Base-by-base conservation (phyloP, 2,888 invertebrate genomes). In the Dorcus parallelipipedus region DNA sequence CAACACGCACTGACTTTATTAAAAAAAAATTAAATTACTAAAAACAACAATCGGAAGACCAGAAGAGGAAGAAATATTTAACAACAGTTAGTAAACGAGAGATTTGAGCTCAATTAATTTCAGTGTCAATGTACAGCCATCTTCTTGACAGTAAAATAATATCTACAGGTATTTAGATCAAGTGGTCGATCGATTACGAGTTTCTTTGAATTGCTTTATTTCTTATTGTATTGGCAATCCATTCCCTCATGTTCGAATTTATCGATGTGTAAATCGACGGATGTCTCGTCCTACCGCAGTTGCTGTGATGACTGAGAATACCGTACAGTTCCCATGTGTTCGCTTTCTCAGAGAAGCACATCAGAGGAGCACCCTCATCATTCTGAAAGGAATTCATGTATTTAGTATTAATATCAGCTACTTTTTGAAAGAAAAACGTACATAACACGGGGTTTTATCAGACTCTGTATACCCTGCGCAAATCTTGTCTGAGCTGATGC, bases 331-430 rank as follows among this genome's bases (percentile, higher is more conserved):
- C 83, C 86, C 86, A 86, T 52, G 78, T 76, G 39, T 79, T 79
- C 3, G 76, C 76, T 17, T 68, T 66, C 56, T 82, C 81, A 47
- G 79, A 81, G 67, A 81, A 78, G 67, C 87, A 87, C 82, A 86
- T 84, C 56, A 87, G 68, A 8, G 86, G 86, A 17, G 86, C 84
- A n/a, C 86, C 86, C 74, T 85, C 84, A 65, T 86, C 85, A 66
- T 85, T 84, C 86, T 87, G 68, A 52, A 78, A 77, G 62, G 20
- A 57, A 56, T 33, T 33, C 26, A 33, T 6, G 3, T 3, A 6
- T 33, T 55, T 64, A 54, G 42, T 41, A 14, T 14, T 14, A 41
- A 20, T 52, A 20, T 39, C 39, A 51, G 3, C 39, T 6, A 39
- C 40, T 7, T 8, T 14, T 45, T 40, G 20, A 49, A 52, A 9